Base-by-base conservation (phyloP, 2,113 vertebrate species). In the Vulpes lagopus region DNA sequence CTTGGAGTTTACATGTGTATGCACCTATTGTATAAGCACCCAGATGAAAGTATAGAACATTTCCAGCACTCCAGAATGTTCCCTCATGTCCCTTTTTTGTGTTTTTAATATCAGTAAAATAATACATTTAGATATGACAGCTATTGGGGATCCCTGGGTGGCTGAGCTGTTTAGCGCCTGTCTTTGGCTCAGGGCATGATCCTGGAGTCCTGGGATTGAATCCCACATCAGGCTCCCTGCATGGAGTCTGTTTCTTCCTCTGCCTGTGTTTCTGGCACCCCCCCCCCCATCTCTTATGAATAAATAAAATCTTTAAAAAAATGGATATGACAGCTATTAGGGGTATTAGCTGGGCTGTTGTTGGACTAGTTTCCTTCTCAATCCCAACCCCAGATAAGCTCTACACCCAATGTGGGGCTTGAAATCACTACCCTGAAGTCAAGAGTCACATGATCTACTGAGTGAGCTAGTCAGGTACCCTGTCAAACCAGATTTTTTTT, bases 101-200 rank as follows among this genome's bases (percentile, higher is more conserved):
- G 38, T 83, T 55, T 94, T 60, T 60, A 89, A 49, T 78, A 35
- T 71, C 53, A 89, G 5, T 89, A 84, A 92, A 89, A 64, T 83
- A 22, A 67, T 78, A 27, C 5, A 65, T 89, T 79, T 25, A 59
- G 25, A 51, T 79, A n/a, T 27, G 30, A 57, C 32, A 84, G 32
- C 65, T 73, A 8, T 22, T 94, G 51, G 80, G 38, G 53, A 43
- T 43, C 43, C 43, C 43, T 43, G 43, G 43, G 43, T 43, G 43
- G 43, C 43, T 43, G 43, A 43, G 43, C 43, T 43, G 43, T 43
- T 43, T 43, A 43, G 43, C 43, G 7, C 43, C 43, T 43, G 43
- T 7, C 43, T 43, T 43, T 43, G 43, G 43, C 43, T 43, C 43
- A 43, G 43, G 43, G 43, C 43, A 43, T 43, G 5, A 43, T 43